Evolutionary conservation across 2,888 invertebrate species (phyloP).

Genomic region (Hyposoter dolosus): DNA sequence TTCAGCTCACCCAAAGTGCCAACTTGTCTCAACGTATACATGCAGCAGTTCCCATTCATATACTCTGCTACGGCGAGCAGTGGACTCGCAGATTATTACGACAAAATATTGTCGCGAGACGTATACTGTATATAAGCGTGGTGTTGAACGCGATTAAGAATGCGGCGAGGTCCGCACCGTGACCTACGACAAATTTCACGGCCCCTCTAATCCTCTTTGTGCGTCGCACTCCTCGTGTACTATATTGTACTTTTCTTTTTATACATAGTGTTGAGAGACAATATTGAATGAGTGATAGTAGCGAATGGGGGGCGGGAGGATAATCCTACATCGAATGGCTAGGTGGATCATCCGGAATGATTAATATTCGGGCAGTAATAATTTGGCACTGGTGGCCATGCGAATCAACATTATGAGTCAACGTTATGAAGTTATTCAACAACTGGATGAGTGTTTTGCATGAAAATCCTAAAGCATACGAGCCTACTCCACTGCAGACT

Average conservation of each 20-base stretch:
- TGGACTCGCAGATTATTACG: not conserved
- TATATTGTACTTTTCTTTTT: not conserved
- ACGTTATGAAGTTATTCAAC: slow-evolving; percentile 42
- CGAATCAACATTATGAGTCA: slow-evolving; percentile 35
- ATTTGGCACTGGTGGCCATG: slow-evolving; percentile 65
- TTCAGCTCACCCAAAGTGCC: not conserved
- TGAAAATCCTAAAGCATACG: slow-evolving; percentile 15
- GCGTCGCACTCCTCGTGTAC: slow-evolving; percentile 49
- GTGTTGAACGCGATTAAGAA: slow-evolving; percentile 34
- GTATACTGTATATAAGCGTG: not conserved
- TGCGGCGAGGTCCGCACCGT: slow-evolving; percentile 58
- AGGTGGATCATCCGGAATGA: slow-evolving; percentile 54
- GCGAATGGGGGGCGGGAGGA: not conserved
- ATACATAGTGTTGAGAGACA: slow-evolving; percentile 10
- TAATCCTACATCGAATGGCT: slow-evolving; percentile 53
- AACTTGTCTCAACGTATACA: not conserved
- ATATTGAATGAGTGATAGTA: slow-evolving; percentile 31
- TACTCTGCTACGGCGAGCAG: not conserved
- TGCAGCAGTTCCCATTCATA: not conserved
- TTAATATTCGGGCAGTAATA: slow-evolving; percentile 65
- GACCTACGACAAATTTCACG: slow-evolving; percentile 78
- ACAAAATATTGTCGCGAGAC: slow-evolving; percentile 11
- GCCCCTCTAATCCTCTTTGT: slow-evolving; percentile 61
- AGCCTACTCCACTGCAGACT: slow-evolving; percentile 26
- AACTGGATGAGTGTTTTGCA: slow-evolving; percentile 54